A percentile compares a stretch with the other conserved stretches of the same genome.
Evolutionary conservation across 2,888 invertebrate genomes (phyloP).

Genomic region (Latrodectus elegans): DNA sequence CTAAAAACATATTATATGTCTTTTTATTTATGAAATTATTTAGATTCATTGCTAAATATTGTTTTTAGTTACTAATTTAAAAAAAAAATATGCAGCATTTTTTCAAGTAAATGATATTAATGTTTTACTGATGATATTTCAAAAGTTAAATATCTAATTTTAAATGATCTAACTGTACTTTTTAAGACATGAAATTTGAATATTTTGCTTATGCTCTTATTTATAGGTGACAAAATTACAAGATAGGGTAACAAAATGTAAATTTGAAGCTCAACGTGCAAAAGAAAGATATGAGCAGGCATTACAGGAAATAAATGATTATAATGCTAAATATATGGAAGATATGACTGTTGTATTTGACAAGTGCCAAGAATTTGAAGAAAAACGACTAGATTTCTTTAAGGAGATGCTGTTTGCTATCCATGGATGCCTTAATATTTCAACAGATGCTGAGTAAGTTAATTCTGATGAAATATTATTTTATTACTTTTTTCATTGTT

Average conservation of each 20-base stretch:
- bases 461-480: too few species aligned
- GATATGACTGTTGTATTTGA: constrained; percentile 98
- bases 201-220: not conserved
- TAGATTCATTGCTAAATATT: too few species aligned
- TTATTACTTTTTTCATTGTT: too few species aligned
- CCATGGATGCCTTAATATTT: constrained; percentile 95
- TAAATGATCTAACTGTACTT: not conserved
- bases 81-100: not conserved
- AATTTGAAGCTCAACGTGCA: constrained; percentile 94
- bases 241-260: constrained; percentile 94
- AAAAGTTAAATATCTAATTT: not conserved
- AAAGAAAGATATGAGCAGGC: constrained; percentile 95
- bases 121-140: not conserved
- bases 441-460: constrained; percentile 87
- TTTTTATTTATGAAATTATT: too few species aligned
- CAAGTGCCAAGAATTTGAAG: constrained; percentile 98
- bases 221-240: constrained; percentile 94
- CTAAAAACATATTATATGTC: too few species aligned
- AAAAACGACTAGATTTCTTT: constrained; percentile 94
- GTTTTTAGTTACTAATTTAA: too few species aligned
- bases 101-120: not conserved
- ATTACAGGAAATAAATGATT: constrained; percentile 92
- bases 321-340: constrained; percentile 98
- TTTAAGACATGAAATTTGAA: not conserved
- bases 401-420: constrained; percentile 95